A percentile compares a stretch with the other conserved stretches of the same genome.
Evolutionary conservation across 2,888 invertebrate genomes (phyloP).

Genomic region (Caenorhabditis sulstoni): DNA sequence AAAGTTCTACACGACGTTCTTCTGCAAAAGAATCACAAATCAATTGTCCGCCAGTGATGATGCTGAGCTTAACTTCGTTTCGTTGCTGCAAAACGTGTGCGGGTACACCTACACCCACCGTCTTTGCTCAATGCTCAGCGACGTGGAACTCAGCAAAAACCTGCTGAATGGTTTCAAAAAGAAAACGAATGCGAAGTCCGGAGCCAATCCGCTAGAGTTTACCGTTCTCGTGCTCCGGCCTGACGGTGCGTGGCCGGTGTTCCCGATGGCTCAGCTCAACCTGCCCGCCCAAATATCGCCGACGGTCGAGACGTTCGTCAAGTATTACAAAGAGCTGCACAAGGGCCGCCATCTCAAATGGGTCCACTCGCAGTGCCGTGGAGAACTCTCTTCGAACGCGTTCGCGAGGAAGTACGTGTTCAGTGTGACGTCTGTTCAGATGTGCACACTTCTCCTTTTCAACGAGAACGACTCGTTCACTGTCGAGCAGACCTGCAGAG

Average conservation of each 20-base stretch:
- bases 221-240: conserved; percentile 86
- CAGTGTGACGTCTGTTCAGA: conserved; percentile 91
- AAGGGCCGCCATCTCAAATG: conserved; percentile 97
- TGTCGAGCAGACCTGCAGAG: conserved; percentile 35
- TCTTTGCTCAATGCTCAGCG: conserved; percentile 98
- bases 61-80: conserved; percentile 99
- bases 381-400: conserved; percentile 95
- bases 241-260: conserved; percentile 58
- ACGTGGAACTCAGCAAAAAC: conserved; percentile 94
- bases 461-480: conserved; percentile 91
- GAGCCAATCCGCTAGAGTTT: conserved; percentile 86
- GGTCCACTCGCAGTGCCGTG: conserved; percentile 90
- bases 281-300: conserved; percentile 85
- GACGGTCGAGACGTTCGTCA: conserved; percentile 88
- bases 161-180: conserved; percentile 48
- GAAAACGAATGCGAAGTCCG: conserved; percentile 2
- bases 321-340: conserved; percentile 93
- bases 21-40: conserved; percentile 93
- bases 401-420: conserved; percentile 83
- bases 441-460: conserved; percentile 96
- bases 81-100: conserved; percentile 97
- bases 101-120: conserved; percentile 99
- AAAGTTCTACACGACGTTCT: conserved; percentile 99
- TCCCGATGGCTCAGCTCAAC: conserved; percentile 27
- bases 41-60: conserved; percentile 99